These are phyloP conservation scores for Campaea margaritaria DNA, from an alignment of 2,888 invertebrate species.

Conservation along the genomic window DNA sequence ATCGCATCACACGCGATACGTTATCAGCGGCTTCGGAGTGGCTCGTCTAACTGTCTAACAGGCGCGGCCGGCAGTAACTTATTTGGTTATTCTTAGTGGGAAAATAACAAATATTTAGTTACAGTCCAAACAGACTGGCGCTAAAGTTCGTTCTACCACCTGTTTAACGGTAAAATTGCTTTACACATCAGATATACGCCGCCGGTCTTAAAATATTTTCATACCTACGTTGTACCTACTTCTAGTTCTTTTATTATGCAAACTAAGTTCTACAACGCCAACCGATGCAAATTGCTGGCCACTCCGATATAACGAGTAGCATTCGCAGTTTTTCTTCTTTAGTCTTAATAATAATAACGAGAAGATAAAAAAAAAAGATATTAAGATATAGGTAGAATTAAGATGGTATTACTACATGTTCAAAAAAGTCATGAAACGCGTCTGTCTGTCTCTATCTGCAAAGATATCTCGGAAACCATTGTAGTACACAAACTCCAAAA, in stretches of 20 bases:
- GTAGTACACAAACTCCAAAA: too few species aligned
- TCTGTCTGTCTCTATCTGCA: too few species aligned
- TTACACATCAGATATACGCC: too few species aligned
- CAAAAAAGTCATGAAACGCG: too few species aligned
- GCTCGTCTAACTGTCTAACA: neutral
- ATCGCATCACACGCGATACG: slow-evolving; percentile 15
- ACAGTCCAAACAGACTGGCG: neutral
- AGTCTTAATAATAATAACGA: neutral
- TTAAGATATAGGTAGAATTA: too few species aligned
- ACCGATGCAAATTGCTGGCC: neutral
- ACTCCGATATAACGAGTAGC: neutral
- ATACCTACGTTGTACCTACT: too few species aligned
- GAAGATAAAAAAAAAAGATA: too few species aligned
- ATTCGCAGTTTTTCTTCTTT: neutral
- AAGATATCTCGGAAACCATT: too few species aligned
- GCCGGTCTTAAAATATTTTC: too few species aligned
- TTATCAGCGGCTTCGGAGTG: slow-evolving; percentile 10
- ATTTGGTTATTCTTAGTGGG: neutral
- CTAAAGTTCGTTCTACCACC: too few species aligned
- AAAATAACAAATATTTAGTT: neutral
- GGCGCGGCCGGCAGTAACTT: neutral
- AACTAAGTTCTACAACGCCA: neutral
- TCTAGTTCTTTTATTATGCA: neutral
- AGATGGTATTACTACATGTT: too few species aligned
- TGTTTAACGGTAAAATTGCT: too few species aligned